Conservation (phyloP, 2,888 invertebrate genomes). For the Acanthosoma haemorrhoidale region DNA sequence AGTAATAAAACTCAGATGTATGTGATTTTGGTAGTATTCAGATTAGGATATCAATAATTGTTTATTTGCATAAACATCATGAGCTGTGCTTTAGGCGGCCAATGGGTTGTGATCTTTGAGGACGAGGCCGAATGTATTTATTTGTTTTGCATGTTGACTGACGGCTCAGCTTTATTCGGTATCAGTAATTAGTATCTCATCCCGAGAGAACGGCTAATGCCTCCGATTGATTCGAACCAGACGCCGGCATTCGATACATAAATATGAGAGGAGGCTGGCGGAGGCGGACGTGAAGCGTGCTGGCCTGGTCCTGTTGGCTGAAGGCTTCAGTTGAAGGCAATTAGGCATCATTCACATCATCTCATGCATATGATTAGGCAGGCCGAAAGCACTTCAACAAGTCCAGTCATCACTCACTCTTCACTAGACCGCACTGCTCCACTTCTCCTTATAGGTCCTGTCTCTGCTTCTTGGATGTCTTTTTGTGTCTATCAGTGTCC, state of each 20-base stretch:
- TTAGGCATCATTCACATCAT: conserved; percentile 1
- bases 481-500: conserved; percentile 5
- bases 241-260: background rate
- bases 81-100: no score
- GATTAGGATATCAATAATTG: no score
- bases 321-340: background rate
- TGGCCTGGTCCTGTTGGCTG: background rate
- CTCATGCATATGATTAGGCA: background rate
- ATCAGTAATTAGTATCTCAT: background rate
- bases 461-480: background rate
- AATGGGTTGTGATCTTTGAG: no score
- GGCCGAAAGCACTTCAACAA: background rate
- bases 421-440: background rate
- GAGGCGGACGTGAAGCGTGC: no score
- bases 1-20: no score
- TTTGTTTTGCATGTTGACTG: no score
- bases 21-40: no score
- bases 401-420: background rate
- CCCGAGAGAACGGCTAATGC: background rate
- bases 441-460: background rate
- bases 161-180: background rate
- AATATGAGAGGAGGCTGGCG: background rate
- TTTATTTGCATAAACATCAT: no score
- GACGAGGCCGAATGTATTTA: no score
- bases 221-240: no score